Conservation (phyloP, 2,888 invertebrate genomes). For the Drosophila fulvimacula region DNA sequence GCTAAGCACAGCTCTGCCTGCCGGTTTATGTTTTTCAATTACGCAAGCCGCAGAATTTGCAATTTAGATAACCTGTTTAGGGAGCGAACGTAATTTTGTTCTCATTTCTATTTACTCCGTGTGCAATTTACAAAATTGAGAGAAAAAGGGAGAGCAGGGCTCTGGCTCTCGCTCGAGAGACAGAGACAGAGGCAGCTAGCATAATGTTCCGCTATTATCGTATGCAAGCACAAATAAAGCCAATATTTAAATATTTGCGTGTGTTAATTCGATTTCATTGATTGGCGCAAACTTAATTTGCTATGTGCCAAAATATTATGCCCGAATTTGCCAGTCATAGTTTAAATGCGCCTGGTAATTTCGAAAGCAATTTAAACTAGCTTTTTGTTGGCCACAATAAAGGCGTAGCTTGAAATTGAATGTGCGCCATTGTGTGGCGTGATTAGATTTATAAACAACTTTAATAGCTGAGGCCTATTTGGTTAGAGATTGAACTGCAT, state of each 20-base stretch:
- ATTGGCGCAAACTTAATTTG: constrained; percentile 4
- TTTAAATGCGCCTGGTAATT: background rate
- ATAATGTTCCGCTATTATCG: constrained; percentile 10
- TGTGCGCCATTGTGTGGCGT: background rate
- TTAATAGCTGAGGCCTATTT: background rate
- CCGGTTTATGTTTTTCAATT: constrained; percentile 64
- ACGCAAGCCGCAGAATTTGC: constrained; percentile 70
- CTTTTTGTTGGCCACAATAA: constrained; percentile 2
- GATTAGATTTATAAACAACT: background rate
- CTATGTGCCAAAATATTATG: background rate
- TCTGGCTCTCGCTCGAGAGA: too few relatives aligned
- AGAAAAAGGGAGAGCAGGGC: background rate
- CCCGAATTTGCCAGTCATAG: background rate
- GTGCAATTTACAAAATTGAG: constrained; percentile 53
- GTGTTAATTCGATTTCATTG: constrained; percentile 16
- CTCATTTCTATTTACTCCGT: constrained; percentile 11
- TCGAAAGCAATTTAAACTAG: constrained; percentile 6
- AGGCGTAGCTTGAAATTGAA: background rate
- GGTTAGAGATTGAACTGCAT: background rate
- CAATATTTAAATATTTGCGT: constrained; percentile 20
- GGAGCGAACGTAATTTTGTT: constrained; percentile 23
- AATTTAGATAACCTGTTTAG: constrained; percentile 68
- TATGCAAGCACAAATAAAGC: constrained; percentile 11
- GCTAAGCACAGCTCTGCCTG: constrained; percentile 11
- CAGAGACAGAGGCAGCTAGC: background rate